These are phyloP conservation scores for Aegithalos caudatus DNA, from an alignment of 2,113 vertebrate genomes.

Conservation along the genomic window DNA sequence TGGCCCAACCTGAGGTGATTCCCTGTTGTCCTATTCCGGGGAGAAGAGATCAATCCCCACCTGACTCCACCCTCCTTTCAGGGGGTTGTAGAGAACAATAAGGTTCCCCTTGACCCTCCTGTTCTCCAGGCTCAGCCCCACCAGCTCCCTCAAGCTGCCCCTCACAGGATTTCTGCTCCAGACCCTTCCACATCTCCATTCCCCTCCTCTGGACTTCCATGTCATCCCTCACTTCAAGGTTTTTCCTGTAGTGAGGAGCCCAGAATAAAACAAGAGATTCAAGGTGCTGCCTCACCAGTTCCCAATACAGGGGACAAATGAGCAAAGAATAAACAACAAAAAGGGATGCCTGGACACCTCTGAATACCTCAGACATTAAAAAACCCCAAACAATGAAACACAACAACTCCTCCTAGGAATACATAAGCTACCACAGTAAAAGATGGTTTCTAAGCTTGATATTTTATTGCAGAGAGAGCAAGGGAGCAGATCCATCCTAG, in stretches of 20 bases:
- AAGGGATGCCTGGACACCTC: neutral
- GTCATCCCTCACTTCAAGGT: neutral
- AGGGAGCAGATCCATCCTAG: neutral
- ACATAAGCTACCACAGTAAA: neutral
- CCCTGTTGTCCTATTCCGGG: neutral
- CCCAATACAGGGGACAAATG: neutral
- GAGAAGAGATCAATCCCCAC: neutral
- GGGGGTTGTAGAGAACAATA: no score
- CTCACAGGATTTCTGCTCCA: neutral
- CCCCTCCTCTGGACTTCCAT: neutral
- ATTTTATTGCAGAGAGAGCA: neutral
- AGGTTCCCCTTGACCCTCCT: neutral
- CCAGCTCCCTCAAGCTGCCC: neutral
- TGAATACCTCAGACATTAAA: neutral
- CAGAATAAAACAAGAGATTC: neutral
- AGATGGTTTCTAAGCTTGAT: neutral
- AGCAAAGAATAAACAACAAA: neutral
- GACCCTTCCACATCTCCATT: neutral
- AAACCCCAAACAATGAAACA: neutral
- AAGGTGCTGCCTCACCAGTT: no score
- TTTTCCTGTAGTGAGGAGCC: neutral
- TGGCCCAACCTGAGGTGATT: neutral
- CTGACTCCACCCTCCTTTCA: neutral
- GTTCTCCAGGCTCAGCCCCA: neutral
- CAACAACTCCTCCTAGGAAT: neutral